Base-by-base conservation (phyloP, 2,797 vertebrate species). In the Clamator glandarius region DNA sequence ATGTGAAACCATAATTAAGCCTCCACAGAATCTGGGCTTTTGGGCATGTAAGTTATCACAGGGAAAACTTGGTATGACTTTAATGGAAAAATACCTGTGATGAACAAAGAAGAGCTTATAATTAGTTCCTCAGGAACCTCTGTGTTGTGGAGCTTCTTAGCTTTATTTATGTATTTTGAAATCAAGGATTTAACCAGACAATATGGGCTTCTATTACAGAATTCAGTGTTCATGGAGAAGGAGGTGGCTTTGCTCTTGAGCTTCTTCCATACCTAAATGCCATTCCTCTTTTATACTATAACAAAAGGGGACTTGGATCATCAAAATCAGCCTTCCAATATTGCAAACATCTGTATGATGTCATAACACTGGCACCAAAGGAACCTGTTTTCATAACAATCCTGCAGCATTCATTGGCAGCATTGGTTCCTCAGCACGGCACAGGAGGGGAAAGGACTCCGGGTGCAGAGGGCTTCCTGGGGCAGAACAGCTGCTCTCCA, bases 1-100 rank as follows among this genome's bases (percentile, higher is more conserved):
- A 61, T 8, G 2, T 95, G 93, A 93, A 90, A 59, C 82, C 39
- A 2, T 95, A 96, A 96, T 97, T 94, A 96, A 87, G 74, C 64
- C 78, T 94, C 83, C 61, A 36, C 21, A 61, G 62, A 88, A 91
- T 87, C 33, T 75, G 69, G 77, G 57, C 75, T 96, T 97, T 50
- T 84, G 88, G 84, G 84, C 62, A 62, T 57, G 42, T 84, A 69
- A 85, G 78, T 93, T 88, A 94, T 89, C 54, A 89, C 39, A 74
- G 66, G 87, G 67, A 92, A 87, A 75, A 72, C 79, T 90, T 70
- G 15, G 51, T 86, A 75, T 33, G 42, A 94, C 76, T 93, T 94
- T 46, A 92, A 69, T 80, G 58, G 80, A 94, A 96, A 94, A 90
- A 74, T 63, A 68, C n/a, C 52, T 86, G 44, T 1, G 0, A 48